phyloP scores from a whole-genome alignment of 1,140 invertebrate genomes.

The Potamilus streckersoni region DNA sequence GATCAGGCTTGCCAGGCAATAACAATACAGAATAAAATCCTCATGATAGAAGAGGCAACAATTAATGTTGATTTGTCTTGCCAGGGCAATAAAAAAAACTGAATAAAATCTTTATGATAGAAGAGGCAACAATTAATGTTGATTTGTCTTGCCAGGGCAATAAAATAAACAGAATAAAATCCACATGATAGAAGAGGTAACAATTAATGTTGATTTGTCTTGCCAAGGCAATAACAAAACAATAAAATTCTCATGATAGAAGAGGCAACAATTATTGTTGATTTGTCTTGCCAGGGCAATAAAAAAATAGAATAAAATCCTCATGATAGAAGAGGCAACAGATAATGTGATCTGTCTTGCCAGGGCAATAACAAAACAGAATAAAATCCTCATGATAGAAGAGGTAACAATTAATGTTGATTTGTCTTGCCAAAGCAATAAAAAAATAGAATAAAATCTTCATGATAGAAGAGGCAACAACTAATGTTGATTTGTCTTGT shows the following conservation, averaged over 20 bases:
- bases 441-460: no score
- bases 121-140: not conserved
- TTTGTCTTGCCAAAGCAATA: no score
- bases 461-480: no score
- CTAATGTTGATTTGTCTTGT: no score
- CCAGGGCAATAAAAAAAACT: not conserved
- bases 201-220: no score
- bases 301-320: slow-evolving; percentile 64
- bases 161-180: no score
- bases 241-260: no score
- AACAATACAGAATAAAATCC: slow-evolving; percentile 62
- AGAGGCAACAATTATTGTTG: no score
- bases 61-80: slow-evolving; percentile 81
- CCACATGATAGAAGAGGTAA: no score
- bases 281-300: slow-evolving; percentile 49
- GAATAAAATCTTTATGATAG: not conserved
- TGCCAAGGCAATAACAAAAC: no score
- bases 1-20: slow-evolving; percentile 71
- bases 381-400: slow-evolving; percentile 77
- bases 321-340: slow-evolving; percentile 89
- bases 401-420: slow-evolving; percentile 76
- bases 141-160: no score
- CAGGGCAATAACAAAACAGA: slow-evolving; percentile 64
- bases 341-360: slow-evolving; percentile 82
- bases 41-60: slow-evolving; percentile 89